Percentiles rank a stretch among this genome's conserved stretches.
These are phyloP conservation scores for Leptinotarsa haldemani DNA, from an alignment of 2,888 invertebrate genomes.

Conservation along the genomic window DNA sequence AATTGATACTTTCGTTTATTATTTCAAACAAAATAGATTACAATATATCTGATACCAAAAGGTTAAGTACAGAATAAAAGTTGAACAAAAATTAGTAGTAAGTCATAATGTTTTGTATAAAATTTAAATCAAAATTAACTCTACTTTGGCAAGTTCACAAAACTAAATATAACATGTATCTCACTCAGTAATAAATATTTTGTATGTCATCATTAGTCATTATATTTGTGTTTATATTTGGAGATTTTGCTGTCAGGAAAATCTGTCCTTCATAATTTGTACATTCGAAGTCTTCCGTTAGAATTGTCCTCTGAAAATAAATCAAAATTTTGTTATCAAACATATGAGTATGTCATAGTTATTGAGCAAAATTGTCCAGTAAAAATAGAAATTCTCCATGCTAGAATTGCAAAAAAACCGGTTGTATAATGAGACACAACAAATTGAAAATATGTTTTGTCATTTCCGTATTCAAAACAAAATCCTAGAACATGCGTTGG, in stretches of 20 bases:
- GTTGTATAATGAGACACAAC: no score
- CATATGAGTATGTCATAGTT: neutral
- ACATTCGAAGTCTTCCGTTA: conserved; percentile 48
- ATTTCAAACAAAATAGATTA: neutral
- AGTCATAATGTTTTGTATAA: neutral
- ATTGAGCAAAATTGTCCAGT: no score
- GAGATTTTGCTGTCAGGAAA: conserved; percentile 39
- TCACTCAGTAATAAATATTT: conserved; percentile 20
- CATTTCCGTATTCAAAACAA: no score
- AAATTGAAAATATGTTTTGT: no score
- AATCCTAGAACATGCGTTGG: no score
- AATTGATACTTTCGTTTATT: no score
- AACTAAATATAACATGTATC: neutral
- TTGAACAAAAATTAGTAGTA: neutral
- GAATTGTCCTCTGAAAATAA: conserved; percentile 45
- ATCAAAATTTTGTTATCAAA: neutral
- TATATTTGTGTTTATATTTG: conserved; percentile 18
- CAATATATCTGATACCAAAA: neutral
- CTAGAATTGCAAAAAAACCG: no score
- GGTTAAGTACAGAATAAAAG: neutral
- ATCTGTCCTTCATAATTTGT: conserved; percentile 50
- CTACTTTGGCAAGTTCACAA: neutral
- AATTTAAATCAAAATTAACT: neutral
- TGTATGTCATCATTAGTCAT: conserved; percentile 28
- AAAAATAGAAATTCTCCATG: no score